These are phyloP conservation scores for Tautogolabrus adspersus DNA, from an alignment of 2,113 vertebrate species.

Conservation along the genomic window DNA sequence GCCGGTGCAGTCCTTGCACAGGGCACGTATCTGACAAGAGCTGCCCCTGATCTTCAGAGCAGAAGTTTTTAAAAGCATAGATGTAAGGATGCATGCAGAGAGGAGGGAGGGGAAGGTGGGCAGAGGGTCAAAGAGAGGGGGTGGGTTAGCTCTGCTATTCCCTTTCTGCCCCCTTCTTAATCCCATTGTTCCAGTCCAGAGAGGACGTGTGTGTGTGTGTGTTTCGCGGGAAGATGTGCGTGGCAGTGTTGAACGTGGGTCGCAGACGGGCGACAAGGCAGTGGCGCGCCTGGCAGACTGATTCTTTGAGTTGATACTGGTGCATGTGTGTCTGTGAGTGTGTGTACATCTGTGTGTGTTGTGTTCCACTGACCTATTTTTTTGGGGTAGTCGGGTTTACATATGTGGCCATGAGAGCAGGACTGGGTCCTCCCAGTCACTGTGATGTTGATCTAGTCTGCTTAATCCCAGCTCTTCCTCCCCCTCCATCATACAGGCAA, in stretches of 20 bases:
- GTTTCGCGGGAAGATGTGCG: slow-evolving; percentile 57
- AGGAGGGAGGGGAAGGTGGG: slow-evolving; percentile 1
- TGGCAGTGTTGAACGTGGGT: slow-evolving; percentile 55
- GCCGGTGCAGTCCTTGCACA: slow-evolving; percentile 38
- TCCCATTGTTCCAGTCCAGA: slow-evolving; percentile 77
- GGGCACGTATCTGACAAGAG: slow-evolving; percentile 29
- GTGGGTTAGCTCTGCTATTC: slow-evolving; percentile 25
- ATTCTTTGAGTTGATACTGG: slow-evolving; percentile 75
- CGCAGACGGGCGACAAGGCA: slow-evolving; percentile 63
- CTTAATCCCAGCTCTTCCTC: slow-evolving; percentile 75
- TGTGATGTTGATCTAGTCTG: slow-evolving; percentile 78
- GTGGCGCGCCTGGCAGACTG: slow-evolving; percentile 58
- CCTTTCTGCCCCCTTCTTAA: slow-evolving; percentile 55
- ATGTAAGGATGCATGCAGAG: slow-evolving; percentile 29
- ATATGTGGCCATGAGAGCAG: slow-evolving; percentile 77
- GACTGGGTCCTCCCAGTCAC: slow-evolving; percentile 73
- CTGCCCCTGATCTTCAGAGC: slow-evolving; percentile 29
- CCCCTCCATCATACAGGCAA: slow-evolving; percentile 58
- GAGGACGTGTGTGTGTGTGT: slow-evolving; percentile 60
- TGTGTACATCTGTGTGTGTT: slow-evolving; percentile 60
- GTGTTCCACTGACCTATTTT: slow-evolving; percentile 88
- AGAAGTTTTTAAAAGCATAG: slow-evolving; percentile 50
- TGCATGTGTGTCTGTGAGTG: slow-evolving; percentile 45
- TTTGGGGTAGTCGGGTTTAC: slow-evolving; percentile 72
- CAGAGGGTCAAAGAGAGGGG: neutral